phyloP scores from a whole-genome alignment of 1,140 invertebrate species.

The Zaprionus ornatus region DNA sequence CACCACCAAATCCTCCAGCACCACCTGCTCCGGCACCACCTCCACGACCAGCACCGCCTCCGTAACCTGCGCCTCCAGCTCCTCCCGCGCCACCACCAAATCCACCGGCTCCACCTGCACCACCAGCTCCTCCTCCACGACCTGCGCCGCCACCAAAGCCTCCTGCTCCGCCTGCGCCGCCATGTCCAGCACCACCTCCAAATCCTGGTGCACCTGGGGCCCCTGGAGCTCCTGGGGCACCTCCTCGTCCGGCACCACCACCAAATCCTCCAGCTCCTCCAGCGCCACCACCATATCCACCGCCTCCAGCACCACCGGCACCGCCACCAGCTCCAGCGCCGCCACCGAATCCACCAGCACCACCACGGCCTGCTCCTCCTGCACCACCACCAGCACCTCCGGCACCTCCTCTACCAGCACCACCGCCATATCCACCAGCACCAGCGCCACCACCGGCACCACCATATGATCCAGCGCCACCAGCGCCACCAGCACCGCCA shows the following conservation, averaged over 20 bases:
- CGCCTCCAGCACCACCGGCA: slow-evolving; percentile 77
- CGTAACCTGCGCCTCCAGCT: slow-evolving; percentile 78
- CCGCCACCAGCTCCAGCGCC: slow-evolving; percentile 47
- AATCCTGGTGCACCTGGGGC: slow-evolving; percentile 60
- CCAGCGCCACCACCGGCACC: slow-evolving; percentile 43
- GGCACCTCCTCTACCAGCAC: slow-evolving; percentile 72
- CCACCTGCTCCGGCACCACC: slow-evolving; percentile 48
- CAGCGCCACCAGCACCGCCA: slow-evolving; percentile 76
- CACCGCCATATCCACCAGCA: slow-evolving; percentile 77
- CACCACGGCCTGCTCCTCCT: slow-evolving; percentile 27
- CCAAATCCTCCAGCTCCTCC: slow-evolving; percentile 74
- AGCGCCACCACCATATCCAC: slow-evolving; percentile 40
- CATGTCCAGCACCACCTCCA: slow-evolving; percentile 71
- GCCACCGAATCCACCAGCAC: slow-evolving; percentile 48
- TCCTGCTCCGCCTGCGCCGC: slow-evolving; percentile 76
- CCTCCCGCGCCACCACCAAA: slow-evolving; percentile 79
- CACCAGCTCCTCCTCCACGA: slow-evolving; percentile 24
- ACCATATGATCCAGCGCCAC: slow-evolving; percentile 81
- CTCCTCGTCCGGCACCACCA: slow-evolving; percentile 17
- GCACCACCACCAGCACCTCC: slow-evolving; percentile 8
- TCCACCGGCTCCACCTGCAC: slow-evolving; percentile 82
- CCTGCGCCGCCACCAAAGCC: slow-evolving; percentile 14
- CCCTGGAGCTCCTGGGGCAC: slow-evolving; percentile 34
- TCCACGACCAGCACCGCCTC: slow-evolving; percentile 28
- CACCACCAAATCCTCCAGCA: slow-evolving; percentile 57